Evolutionary conservation across 2,888 invertebrate species (phyloP), one percentile per base, ranked within the genome.

Genomic region (Euzetes globulus): DNA sequence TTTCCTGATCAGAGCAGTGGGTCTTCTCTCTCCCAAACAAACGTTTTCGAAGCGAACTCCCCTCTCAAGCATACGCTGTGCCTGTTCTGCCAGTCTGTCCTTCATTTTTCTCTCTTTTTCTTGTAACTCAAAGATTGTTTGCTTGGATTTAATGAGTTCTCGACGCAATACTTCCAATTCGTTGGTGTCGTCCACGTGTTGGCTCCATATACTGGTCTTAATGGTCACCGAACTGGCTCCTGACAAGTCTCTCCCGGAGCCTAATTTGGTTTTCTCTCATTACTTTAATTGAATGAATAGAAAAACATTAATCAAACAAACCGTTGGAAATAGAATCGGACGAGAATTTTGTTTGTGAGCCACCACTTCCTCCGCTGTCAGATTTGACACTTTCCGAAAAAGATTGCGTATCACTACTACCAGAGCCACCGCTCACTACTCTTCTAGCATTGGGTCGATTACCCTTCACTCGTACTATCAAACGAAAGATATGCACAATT

Each of bases 1-100:
- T 80, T 89, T 88, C 73, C 90, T 88, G 76, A 94, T 88, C 79
- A 85, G 79, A 65, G 82, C 82, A 88, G 87, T 79, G 25, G 83
- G 82, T 68, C 83, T 78, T 72, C 81, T 80, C 17, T 80, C 80
- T 4, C 82, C 82, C 15, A 82, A 77, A 63, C 79, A 79, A 41
- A 82, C 76, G 72, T 83, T 81, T 77, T 84, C 83, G 77, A 83
- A 83, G 9, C 74, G 70, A 3, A 78, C 76, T 58, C 81, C 80
- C 58, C 79, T 77, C 68, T 79, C 79, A 60, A 79, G 71, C 77
- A 79, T 76, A 25, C 77, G 77, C 58, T 78, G 77, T 52, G 79
- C 78, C 75, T 79, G 79, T 71, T 77, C 77, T 45, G 77, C 74
- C 15, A 75, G 83, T 84, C 84, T 83, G 73, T 84, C 82, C 77